Base-by-base conservation (phyloP, 2,888 invertebrate genomes). In the Diplolepis rosae region DNA sequence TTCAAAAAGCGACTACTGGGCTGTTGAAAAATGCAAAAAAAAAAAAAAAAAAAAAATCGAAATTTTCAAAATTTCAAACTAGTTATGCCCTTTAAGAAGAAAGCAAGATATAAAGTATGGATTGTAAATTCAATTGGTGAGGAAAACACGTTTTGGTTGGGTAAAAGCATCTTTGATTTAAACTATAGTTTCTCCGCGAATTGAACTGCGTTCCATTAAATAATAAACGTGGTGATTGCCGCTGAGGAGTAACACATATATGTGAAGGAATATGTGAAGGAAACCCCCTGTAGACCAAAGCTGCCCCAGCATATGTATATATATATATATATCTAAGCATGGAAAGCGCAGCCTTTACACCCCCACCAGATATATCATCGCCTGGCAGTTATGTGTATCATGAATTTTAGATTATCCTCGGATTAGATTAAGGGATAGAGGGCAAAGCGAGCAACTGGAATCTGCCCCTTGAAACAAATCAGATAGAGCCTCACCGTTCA, bases 301-400 rank as follows among this genome's bases (percentile, higher is more conserved):
- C 45, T 1, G 45, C 7, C 7, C 6, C 9, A 32, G 32, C 9
- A 32, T 7, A 28, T 54, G 13, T 18, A n/a, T 27, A n/a, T 48
- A 30, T 39, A 24, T 15, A 35, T 27, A 69, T 51, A 54, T 28
- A 70, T 65, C 27, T 48, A 66, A 11, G 27, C 24, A 69, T 69
- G 68, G 71, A 76, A 78, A 79, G 77, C 73, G 75, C 65, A 76
- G 77, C 80, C 77, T 77, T 77, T 80, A 79, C 77, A 80, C 80
- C 83, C 83, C 85, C 79, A 77, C 82, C 84, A 86, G 84, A 87
- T 87, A 87, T 87, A 87, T 87, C 87, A 87, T 87, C 87, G 87
- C 85, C 85, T 87, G 87, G 87, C 87, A 87, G 87, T 87, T 87
- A 87, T 87, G 87, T 87, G 85, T 87, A 85, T 84, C 87, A 87